Percentiles rank a stretch among this genome's conserved stretches.
phyloP scores from a whole-genome alignment of 2,888 invertebrate species.

The Drosophila leonis region DNA sequence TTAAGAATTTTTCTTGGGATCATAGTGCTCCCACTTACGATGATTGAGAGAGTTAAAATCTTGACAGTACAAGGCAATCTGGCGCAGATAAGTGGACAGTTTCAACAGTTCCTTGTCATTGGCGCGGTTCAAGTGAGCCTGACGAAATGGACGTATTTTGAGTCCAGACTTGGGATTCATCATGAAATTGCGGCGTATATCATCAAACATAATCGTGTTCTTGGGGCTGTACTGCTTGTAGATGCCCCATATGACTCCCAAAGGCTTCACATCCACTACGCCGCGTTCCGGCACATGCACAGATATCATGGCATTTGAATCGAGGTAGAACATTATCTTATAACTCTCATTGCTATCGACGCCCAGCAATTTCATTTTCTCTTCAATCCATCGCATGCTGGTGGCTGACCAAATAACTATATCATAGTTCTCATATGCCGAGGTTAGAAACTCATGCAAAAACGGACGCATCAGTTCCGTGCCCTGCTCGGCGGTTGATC shows the following conservation, averaged over 20 bases:
- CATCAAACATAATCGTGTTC: constrained; percentile 99
- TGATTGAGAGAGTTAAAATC: constrained; percentile 95
- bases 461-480: constrained; percentile 97
- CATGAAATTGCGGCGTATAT: constrained; percentile 96
- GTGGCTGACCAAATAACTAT: constrained; percentile 99
- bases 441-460: constrained; percentile 96
- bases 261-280: constrained; percentile 96
- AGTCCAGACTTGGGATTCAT: constrained; percentile 98
- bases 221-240: constrained; percentile 94
- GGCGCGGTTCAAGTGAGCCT: constrained; percentile 94
- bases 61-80: constrained; percentile 92
- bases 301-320: constrained; percentile 97
- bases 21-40: constrained; percentile 95
- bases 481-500: constrained; percentile 95
- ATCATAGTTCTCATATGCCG: constrained; percentile 95
- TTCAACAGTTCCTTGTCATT: constrained; percentile 93
- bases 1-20: constrained; percentile 74
- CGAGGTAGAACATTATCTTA: constrained; percentile 96
- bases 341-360: constrained; percentile 93
- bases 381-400: constrained; percentile 99
- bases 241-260: constrained; percentile 98
- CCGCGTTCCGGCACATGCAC: constrained; percentile 96
- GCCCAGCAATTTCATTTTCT: constrained; percentile 97
- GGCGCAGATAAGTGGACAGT: constrained; percentile 92
- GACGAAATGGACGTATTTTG: constrained; percentile 94